Conservation (phyloP, 2,888 invertebrate species). For the Nudaria mundana region DNA sequence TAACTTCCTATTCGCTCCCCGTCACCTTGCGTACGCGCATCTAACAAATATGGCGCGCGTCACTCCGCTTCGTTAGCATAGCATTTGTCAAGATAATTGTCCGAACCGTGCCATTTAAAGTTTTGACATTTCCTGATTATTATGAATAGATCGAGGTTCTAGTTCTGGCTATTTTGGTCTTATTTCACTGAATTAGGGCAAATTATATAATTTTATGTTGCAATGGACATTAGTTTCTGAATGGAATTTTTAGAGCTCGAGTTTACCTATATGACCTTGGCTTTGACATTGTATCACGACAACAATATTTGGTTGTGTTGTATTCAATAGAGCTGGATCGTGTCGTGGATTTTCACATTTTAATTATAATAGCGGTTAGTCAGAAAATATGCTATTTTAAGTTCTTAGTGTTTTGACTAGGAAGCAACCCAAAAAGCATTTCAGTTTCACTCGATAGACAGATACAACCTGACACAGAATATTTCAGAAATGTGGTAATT, state of each 20-base stretch:
- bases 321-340: slow-evolving; percentile 31
- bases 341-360: slow-evolving; percentile 6
- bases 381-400: no score
- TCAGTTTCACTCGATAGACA: no score
- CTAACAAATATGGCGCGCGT: slow-evolving; percentile 53
- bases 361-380: slow-evolving; percentile 7
- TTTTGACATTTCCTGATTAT: slow-evolving; percentile 63
- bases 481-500: no score
- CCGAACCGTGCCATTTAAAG: slow-evolving; percentile 57
- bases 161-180: slow-evolving; percentile 10
- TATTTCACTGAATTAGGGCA: slow-evolving; percentile 23
- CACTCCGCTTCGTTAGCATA: slow-evolving; percentile 63
- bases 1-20: slow-evolving; percentile 60
- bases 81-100: slow-evolving; percentile 76
- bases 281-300: slow-evolving; percentile 58
- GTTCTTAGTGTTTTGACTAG: slow-evolving; percentile 3
- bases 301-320: slow-evolving; percentile 49
- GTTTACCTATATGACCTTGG: slow-evolving; percentile 49
- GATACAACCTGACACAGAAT: no score
- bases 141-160: slow-evolving; percentile 38
- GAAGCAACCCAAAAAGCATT: background rate
- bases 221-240: slow-evolving; percentile 19
- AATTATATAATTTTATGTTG: no score
- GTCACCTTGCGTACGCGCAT: slow-evolving; percentile 55
- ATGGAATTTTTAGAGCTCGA: slow-evolving; percentile 20